A percentile compares a stretch with the other conserved stretches of the same genome.
Conservation (phyloP, 2,797 vertebrate species). For the Steatocranus sp. region DNA sequence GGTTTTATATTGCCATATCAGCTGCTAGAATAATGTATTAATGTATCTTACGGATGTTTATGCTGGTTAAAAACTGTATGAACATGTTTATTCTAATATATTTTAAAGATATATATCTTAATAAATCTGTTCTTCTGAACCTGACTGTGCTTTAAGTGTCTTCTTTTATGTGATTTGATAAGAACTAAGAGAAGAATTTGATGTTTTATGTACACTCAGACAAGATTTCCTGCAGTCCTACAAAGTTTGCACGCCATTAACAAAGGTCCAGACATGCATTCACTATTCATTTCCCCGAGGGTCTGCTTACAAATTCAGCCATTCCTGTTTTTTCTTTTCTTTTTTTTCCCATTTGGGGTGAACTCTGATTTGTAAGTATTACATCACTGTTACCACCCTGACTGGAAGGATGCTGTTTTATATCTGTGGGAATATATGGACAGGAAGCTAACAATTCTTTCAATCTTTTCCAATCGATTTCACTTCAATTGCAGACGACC, state of each 20-base stretch:
- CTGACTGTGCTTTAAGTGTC: neutral
- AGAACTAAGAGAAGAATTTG: neutral
- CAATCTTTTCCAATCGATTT: neutral
- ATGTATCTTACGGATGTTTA: conserved; percentile 2
- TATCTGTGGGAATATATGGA: neutral
- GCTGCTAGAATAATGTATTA: conserved; percentile 11
- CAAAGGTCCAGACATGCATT: conserved; percentile 12
- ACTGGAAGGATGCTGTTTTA: neutral
- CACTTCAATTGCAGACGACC: neutral
- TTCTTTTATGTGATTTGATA: neutral
- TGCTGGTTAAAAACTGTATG: conserved; percentile 4
- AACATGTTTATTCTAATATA: conserved; percentile 48
- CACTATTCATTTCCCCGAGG: neutral
- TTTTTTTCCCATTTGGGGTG: conserved; percentile 10
- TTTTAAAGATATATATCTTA: conserved; percentile 23
- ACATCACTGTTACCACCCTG: neutral
- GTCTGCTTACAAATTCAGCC: neutral
- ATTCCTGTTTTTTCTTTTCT: conserved; percentile 43
- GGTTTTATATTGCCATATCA: neutral
- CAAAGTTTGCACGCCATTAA: neutral
- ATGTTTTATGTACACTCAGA: neutral
- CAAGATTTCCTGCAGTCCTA: neutral
- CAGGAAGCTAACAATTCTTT: neutral
- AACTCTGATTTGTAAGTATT: neutral
- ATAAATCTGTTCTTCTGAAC: conserved; percentile 31